These are phyloP conservation scores for Listrodromus nycthemerus DNA, from an alignment of 2,888 invertebrate species.

Conservation along the genomic window DNA sequence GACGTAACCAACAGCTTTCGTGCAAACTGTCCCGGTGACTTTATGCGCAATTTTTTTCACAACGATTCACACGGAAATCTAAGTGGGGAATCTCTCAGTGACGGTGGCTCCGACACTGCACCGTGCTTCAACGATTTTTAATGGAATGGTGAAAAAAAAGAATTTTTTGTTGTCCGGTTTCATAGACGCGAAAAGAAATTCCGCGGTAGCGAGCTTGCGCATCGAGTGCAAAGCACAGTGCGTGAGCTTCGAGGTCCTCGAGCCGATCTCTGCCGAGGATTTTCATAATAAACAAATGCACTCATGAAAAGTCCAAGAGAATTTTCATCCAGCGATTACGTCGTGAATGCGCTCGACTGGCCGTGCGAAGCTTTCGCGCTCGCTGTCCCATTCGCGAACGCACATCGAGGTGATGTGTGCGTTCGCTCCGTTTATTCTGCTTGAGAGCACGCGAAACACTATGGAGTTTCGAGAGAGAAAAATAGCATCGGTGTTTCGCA, in stretches of 20 bases:
- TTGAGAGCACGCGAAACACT: slow-evolving; percentile 9
- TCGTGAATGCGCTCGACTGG: slow-evolving; percentile 4
- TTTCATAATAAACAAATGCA: slow-evolving; percentile 21
- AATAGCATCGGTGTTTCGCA: too few species aligned
- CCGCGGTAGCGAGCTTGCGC: background rate
- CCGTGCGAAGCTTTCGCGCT: background rate
- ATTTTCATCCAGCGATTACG: slow-evolving; percentile 4
- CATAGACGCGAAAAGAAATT: background rate
- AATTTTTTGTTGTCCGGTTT: background rate
- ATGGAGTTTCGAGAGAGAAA: too few species aligned
- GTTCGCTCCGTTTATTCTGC: slow-evolving; percentile 13
- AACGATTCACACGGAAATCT: slow-evolving; percentile 1
- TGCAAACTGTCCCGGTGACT: background rate
- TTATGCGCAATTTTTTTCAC: background rate
- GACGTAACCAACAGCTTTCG: slow-evolving; percentile 26
- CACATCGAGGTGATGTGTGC: background rate
- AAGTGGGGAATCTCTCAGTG: background rate
- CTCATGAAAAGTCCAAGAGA: background rate
- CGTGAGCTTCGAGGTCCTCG: background rate
- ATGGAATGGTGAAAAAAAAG: background rate
- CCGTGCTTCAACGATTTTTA: background rate
- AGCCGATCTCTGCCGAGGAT: background rate
- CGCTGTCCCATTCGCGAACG: slow-evolving; percentile 9
- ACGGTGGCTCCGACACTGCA: too few species aligned
- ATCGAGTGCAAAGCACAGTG: background rate